Evolutionary conservation across 2,888 invertebrate species (phyloP).

Genomic region (Ptychoptera albimana): DNA sequence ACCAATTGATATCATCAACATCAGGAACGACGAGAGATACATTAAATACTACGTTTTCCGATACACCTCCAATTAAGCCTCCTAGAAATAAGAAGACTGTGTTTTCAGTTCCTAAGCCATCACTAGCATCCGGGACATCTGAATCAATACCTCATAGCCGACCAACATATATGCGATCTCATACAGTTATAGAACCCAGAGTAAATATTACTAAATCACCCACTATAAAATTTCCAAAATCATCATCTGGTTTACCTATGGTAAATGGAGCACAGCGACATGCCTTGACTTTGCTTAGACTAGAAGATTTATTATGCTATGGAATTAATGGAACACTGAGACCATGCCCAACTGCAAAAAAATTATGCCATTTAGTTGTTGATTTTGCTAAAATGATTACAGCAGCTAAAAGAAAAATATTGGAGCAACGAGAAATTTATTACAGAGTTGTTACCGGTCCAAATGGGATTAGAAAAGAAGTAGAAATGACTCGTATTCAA

Average conservation of each 20-base stretch:
- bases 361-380: constrained; percentile 53
- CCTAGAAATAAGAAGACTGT: constrained; percentile 16
- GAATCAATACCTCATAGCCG: constrained; percentile 21
- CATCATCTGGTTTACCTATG: constrained; percentile 40
- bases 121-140: constrained; percentile 7
- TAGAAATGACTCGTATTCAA: constrained; percentile 43
- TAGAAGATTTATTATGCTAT: constrained; percentile 56
- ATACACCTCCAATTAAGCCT: constrained; percentile 15
- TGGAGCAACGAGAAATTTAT: constrained; percentile 69
- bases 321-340: constrained; percentile 47
- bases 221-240: constrained; percentile 28
- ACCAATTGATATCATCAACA: no score
- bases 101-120: constrained; percentile 8
- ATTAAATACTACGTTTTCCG: neutral
- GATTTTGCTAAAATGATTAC: constrained; percentile 68
- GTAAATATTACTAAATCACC: constrained; percentile 12
- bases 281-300: constrained; percentile 52
- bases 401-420: constrained; percentile 61
- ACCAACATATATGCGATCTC: constrained; percentile 30
- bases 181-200: constrained; percentile 29
- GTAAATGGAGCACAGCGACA: constrained; percentile 63
- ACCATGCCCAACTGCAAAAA: constrained; percentile 42
- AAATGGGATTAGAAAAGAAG: constrained; percentile 33
- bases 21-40: neutral
- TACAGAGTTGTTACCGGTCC: constrained; percentile 39